Evolutionary conservation across 2,888 invertebrate species (phyloP).

Genomic region (Dendrolimus houi): DNA sequence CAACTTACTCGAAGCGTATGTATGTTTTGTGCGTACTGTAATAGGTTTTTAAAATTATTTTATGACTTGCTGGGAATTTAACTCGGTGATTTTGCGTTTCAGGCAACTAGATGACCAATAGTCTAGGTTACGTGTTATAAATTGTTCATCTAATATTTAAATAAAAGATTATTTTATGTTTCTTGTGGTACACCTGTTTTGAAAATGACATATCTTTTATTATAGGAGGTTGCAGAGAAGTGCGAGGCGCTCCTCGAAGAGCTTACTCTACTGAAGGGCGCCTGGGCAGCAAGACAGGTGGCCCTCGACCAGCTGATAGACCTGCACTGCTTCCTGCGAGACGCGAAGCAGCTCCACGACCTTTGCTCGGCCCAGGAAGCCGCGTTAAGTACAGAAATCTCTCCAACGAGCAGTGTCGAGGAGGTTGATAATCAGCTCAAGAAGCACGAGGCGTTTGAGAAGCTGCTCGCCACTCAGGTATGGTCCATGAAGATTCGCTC

Average conservation of each 20-base stretch:
- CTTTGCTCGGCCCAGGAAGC: slow-evolving; percentile 92
- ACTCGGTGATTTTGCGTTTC: too few species aligned
- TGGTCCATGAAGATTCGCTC: slow-evolving; percentile 23
- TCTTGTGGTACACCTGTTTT: too few species aligned
- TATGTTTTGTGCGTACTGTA: too few species aligned
- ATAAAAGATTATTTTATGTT: too few species aligned
- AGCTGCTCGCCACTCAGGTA: slow-evolving; percentile 85
- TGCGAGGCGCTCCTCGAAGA: slow-evolving; percentile 87
- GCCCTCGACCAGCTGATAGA: slow-evolving; percentile 94
- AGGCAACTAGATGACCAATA: too few species aligned
- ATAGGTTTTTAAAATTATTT: too few species aligned
- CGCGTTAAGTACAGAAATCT: slow-evolving; percentile 82
- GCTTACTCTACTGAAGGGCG: slow-evolving; percentile 84
- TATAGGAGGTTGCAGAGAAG: slow-evolving; percentile 85
- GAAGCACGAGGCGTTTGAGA: slow-evolving; percentile 97
- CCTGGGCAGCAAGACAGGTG: slow-evolving; percentile 93
- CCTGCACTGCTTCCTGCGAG: slow-evolving; percentile 94
- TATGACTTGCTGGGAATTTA: too few species aligned
- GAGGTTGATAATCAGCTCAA: slow-evolving; percentile 93
- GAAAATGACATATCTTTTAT: background rate
- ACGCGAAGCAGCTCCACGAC: slow-evolving; percentile 94
- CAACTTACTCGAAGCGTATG: too few species aligned
- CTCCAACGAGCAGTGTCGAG: slow-evolving; percentile 84
- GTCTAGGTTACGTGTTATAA: too few species aligned
- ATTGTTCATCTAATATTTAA: too few species aligned